Conservation (phyloP, 2,797 vertebrate genomes). For the Psittacula echo region DNA sequence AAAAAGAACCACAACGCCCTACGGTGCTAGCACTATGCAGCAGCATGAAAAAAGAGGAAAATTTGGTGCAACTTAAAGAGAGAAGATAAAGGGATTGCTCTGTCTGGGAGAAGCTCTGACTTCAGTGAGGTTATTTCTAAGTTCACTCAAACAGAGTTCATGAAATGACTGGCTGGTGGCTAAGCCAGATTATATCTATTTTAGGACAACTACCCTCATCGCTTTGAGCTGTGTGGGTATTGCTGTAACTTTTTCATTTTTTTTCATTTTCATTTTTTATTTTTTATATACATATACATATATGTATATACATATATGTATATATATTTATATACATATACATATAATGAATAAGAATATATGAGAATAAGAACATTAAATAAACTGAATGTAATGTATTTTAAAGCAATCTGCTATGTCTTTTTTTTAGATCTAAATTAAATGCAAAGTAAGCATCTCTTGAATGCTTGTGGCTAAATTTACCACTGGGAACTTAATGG, state of each 20-base stretch:
- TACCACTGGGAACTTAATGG: conserved; percentile 47
- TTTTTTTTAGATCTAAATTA: conserved; percentile 56
- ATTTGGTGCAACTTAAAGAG: background rate
- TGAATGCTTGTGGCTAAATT: conserved; percentile 42
- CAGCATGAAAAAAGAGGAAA: background rate
- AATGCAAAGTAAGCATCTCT: conserved; percentile 50
- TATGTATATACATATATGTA: no score
- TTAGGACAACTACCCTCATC: background rate
- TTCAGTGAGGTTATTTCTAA: background rate
- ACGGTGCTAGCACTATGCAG: background rate
- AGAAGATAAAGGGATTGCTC: background rate
- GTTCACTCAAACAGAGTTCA: background rate
- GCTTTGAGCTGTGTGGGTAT: background rate
- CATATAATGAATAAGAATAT: conserved; percentile 25
- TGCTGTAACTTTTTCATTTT: conserved; percentile 28
- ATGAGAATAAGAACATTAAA: conserved; percentile 43
- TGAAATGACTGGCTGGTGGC: background rate
- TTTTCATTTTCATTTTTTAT: background rate
- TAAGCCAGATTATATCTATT: background rate
- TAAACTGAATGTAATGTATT: conserved; percentile 44
- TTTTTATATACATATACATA: no score
- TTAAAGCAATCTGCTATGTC: conserved; percentile 30
- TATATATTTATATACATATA: no score
- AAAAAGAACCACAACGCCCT: background rate
- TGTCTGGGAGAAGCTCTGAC: background rate